Base-by-base conservation (phyloP, 2,888 invertebrate genomes). In the Drosophila recens region DNA sequence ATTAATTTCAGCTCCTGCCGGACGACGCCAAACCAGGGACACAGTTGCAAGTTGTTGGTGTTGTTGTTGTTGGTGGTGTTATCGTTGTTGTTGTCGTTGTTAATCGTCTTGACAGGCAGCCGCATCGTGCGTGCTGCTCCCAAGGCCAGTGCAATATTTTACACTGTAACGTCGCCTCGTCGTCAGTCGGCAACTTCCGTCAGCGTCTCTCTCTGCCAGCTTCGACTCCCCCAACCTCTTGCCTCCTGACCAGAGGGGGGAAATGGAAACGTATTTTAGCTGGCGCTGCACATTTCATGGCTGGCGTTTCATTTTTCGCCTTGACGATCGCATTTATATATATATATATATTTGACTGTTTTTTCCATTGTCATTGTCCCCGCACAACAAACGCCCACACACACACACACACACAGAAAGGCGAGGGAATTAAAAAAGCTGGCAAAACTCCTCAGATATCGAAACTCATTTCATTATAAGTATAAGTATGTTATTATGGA, bases 101-200 rank as follows among this genome's bases (percentile, higher is more conserved):
- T 90, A 90, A 90, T 85, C 90, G 90, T 83, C 90, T 90, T 89
- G 91, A 90, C 90, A 87, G 86, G 70, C 76, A 77, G 67, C 73
- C 78, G 70, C 68, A 66, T 73, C 69, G 89, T 84, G 88, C 84
- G 84, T 84, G 87, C 85, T 79, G 78, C 86, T 85, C 80, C 82
- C 90, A 90, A 90, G 90, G 90, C 90, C 90, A 90, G 78, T 82
- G 90, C 87, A 85, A 90, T 90, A 90, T 85, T 90, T 90, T 86
- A 90, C 80, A 88, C 87, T 72, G 85, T 75, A 64, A 67, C 69
- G 67, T 73, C 71, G 72, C 45, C 56, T 57, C 66, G 46, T 68
- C 80, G 72, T 65, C 87, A 75, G 83, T 54, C 75, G 71, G 54
- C 86, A 65, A 89, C 87, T 88, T 89, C 89, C 83, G 83, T 83